phyloP scores from a whole-genome alignment of 2,888 invertebrate genomes.

The Perizoma affinitatum region DNA sequence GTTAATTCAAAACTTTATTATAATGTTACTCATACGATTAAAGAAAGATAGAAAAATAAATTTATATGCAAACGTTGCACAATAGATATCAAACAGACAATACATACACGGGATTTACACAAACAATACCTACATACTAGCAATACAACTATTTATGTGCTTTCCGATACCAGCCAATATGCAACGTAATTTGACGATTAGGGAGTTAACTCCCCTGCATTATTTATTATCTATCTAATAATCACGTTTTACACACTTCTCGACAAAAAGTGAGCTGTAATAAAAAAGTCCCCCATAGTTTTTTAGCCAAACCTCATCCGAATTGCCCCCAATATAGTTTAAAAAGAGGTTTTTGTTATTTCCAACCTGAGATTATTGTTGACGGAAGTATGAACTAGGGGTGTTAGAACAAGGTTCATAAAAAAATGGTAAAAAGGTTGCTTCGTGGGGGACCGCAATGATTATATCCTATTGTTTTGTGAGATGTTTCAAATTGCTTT shows the following conservation, averaged over 20 bases:
- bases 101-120: too few species aligned
- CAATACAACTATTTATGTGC: too few species aligned
- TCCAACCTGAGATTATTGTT: conserved; percentile 45
- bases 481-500: background rate
- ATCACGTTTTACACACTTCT: conserved; percentile 39
- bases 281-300: conserved; percentile 56
- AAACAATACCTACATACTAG: too few species aligned
- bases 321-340: conserved; percentile 53
- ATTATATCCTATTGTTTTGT: conserved; percentile 23
- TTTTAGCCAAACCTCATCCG: conserved; percentile 47
- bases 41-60: too few species aligned
- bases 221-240: conserved; percentile 34
- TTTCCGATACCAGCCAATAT: background rate
- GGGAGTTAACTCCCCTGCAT: conserved; percentile 3
- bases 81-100: too few species aligned
- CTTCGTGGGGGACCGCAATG: conserved; percentile 47
- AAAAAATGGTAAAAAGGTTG: conserved; percentile 43
- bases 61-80: too few species aligned
- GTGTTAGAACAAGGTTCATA: conserved; percentile 49
- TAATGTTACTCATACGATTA: too few species aligned
- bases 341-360: conserved; percentile 54
- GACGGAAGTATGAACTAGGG: conserved; percentile 50
- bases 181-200: too few species aligned
- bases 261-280: conserved; percentile 31
- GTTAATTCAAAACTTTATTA: too few species aligned